Evolutionary conservation across 2,797 vertebrate genomes (phyloP).

Genomic region (Morelia viridis): DNA sequence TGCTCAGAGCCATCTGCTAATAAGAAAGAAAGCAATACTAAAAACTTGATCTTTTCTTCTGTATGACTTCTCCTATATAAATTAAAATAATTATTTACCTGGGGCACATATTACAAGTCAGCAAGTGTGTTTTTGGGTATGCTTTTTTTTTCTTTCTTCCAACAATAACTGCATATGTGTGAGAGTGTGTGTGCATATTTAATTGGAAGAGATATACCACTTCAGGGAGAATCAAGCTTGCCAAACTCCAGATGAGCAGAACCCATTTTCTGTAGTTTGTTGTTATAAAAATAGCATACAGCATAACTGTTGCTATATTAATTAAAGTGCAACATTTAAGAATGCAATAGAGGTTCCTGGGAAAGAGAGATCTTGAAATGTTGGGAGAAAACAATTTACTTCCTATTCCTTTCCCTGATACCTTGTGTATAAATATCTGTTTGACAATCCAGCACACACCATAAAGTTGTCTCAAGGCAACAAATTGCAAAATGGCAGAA

Average conservation of each 20-base stretch:
- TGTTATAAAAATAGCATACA: neutral
- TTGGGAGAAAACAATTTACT: neutral
- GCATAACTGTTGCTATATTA: neutral
- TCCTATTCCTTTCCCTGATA: neutral
- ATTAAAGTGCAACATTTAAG: neutral
- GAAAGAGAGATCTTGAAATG: neutral
- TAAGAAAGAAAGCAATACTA: neutral
- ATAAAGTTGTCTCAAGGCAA: neutral
- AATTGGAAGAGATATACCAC: neutral
- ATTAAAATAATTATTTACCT: neutral
- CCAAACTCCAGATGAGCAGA: neutral
- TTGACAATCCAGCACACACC: neutral
- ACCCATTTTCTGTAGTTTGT: neutral
- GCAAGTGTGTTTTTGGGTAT: neutral
- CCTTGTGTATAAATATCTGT: neutral
- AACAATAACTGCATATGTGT: neutral
- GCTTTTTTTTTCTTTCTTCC: neutral
- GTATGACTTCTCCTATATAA: neutral
- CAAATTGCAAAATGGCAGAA: neutral
- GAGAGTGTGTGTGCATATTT: neutral
- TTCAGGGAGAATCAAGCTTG: neutral
- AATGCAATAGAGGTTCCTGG: neutral
- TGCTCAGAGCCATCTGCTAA: conserved; percentile 21
- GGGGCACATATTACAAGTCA: neutral
- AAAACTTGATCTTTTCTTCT: conserved; percentile 10